Base-by-base conservation (phyloP, 1,140 invertebrate genomes). In the Acyrthosiphon pisum region DNA sequence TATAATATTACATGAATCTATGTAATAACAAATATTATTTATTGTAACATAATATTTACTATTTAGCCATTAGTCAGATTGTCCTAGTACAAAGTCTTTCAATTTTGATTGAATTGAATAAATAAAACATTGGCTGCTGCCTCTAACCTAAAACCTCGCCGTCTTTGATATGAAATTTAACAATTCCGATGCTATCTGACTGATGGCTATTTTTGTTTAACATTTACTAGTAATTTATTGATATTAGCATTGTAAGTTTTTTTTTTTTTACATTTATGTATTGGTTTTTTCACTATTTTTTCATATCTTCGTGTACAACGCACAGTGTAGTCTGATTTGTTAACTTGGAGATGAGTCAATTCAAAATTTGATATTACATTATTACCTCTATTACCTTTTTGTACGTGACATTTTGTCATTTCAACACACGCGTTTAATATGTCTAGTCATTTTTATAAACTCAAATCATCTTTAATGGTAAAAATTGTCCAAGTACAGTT, bases 401-500 rank as follows among this genome's bases (percentile, higher is more conserved):
- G 6, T n/a, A 20, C 6, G 26, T 30, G 26, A 44, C 26, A 18
- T n/a, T 53, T 68, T 68, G 14, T 2, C 46, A n/a, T 68, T 30
- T n/a, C 50, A 60, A 90, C 2, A 23, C 23, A 60, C 23, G 6
- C 6, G 23, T 91, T 91, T 50, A 91, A 81, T 48, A 81, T 91
- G 41, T 91, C 90, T 91, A 91, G 90, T 91, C 90, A 91, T 81
- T 91, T 90, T 91, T 68, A n/a, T 76, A n/a, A 81, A 81, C 41
- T 56, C 6, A 30, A 90, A 60, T 90, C 88, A 90, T 90, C 88
- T 90, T 90, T 90, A 41, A 44, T 50, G 1, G 6, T 37, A 53
- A 53, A 53, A 41, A 37, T 30, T 90, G 53, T 60, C 23, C 11
- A 2, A 90, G 26, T 35, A 30, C 50, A 35, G 41, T 60, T 89